phyloP scores from a whole-genome alignment of 1,140 invertebrate species.

The Brachionus rotundiformis region DNA sequence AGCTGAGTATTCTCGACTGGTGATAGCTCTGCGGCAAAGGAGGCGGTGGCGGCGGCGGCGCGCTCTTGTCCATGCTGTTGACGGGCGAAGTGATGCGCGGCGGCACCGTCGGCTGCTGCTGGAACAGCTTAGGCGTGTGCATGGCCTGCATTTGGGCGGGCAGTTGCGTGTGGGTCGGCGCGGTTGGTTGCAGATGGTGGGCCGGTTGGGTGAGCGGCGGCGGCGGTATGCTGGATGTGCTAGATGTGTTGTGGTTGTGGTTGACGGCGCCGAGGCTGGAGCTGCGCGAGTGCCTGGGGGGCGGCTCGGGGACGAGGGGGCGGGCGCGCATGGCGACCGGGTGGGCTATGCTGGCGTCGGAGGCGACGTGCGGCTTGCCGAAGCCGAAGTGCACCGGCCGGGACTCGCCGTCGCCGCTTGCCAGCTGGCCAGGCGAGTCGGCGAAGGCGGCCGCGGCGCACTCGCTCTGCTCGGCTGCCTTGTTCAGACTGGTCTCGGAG shows the following conservation, averaged over 20 bases:
- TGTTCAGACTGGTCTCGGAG: slow-evolving; percentile 18
- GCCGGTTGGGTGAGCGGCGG: background rate
- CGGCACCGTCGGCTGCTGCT: background rate
- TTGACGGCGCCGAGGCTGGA: slow-evolving; percentile 25
- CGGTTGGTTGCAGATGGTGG: no score
- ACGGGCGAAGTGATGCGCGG: slow-evolving; percentile 20
- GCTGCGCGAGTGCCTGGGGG: slow-evolving; percentile 2
- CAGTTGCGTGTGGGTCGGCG: background rate
- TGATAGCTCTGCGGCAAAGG: slow-evolving; percentile 5
- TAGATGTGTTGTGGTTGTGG: background rate
- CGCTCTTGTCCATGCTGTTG: background rate
- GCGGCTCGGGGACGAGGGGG: background rate
- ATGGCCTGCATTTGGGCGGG: background rate
- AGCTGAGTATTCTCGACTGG: background rate
- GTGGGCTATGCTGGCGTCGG: background rate
- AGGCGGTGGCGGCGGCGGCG: slow-evolving; percentile 25
- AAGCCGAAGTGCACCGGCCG: slow-evolving; percentile 1
- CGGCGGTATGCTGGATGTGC: no score
- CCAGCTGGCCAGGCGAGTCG: background rate
- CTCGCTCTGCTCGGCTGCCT: background rate
- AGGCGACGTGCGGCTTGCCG: background rate
- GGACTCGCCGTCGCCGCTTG: background rate
- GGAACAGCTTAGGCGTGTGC: no score
- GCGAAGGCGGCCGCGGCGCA: background rate
- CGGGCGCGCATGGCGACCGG: background rate